Percentiles rank a stretch among this genome's conserved stretches.
Conservation (phyloP, 2,888 invertebrate genomes). For the Fragum sueziense region DNA sequence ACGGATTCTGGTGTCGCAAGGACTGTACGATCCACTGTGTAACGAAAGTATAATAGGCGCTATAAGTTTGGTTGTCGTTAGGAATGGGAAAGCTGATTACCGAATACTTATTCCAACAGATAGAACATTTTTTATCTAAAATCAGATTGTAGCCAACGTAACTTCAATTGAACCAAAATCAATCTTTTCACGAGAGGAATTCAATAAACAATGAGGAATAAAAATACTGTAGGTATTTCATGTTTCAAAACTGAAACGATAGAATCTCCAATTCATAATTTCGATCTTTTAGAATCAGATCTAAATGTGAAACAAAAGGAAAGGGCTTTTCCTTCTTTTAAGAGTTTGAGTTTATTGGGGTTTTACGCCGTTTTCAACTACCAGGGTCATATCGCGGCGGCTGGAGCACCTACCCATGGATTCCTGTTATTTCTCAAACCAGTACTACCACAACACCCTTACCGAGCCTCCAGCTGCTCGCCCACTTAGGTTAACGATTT, state of each 20-base stretch:
- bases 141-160: not conserved
- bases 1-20: not conserved
- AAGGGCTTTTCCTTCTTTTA: constrained; percentile 13
- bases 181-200: not conserved
- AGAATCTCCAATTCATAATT: not conserved
- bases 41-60: not conserved
- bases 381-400: no score
- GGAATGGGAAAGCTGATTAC: no score
- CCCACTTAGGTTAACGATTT: no score
- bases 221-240: not conserved
- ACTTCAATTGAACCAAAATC: not conserved
- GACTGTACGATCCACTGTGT: not conserved
- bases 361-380: no score
- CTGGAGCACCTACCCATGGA: no score
- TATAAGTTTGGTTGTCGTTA: not conserved
- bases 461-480: no score
- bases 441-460: no score
- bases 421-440: no score
- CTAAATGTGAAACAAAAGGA: not conserved
- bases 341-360: no score
- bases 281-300: not conserved
- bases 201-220: not conserved
- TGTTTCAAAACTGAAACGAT: not conserved
- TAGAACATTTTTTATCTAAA: not conserved
- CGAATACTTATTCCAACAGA: not conserved